Evolutionary conservation across 2,113 vertebrate genomes (phyloP).

Genomic region (Plecotus auritus): DNA sequence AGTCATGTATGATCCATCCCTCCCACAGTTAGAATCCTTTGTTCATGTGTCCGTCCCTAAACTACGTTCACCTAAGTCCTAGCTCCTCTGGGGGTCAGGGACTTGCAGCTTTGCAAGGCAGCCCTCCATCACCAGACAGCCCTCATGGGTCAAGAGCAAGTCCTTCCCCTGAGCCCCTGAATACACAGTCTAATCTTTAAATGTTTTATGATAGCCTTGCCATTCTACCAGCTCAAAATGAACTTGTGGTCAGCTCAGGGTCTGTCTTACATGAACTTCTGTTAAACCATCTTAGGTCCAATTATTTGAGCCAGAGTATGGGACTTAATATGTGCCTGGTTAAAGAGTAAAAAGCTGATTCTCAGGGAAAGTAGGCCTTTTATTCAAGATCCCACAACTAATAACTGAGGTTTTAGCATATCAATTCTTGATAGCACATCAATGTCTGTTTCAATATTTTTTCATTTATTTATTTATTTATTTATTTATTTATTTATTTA

Average conservation of each 20-base stretch:
- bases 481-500: no score
- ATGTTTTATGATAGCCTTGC: not conserved
- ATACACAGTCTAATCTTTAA: not conserved
- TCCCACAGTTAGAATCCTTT: not conserved
- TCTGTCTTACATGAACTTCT: not conserved
- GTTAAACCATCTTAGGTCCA: not conserved
- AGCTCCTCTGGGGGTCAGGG: rapidly evolving
- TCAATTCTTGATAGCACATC: not conserved
- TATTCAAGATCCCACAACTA: not conserved
- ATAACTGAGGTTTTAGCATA: not conserved
- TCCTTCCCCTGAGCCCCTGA: not conserved
- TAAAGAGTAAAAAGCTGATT: not conserved
- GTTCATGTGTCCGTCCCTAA: not conserved
- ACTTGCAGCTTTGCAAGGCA: not conserved
- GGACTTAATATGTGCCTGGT: not conserved
- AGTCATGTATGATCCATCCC: not conserved
- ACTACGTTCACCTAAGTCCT: rapidly evolving
- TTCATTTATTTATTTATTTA: no score
- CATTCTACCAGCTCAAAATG: not conserved
- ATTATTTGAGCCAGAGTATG: not conserved
- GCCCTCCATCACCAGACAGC: not conserved
- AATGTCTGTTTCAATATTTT: not conserved
- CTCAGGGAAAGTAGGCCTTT: not conserved
- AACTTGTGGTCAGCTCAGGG: not conserved
- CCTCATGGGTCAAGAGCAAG: rapidly evolving